Conservation (phyloP, 2,797 vertebrate genomes). For the Falco rusticolus region DNA sequence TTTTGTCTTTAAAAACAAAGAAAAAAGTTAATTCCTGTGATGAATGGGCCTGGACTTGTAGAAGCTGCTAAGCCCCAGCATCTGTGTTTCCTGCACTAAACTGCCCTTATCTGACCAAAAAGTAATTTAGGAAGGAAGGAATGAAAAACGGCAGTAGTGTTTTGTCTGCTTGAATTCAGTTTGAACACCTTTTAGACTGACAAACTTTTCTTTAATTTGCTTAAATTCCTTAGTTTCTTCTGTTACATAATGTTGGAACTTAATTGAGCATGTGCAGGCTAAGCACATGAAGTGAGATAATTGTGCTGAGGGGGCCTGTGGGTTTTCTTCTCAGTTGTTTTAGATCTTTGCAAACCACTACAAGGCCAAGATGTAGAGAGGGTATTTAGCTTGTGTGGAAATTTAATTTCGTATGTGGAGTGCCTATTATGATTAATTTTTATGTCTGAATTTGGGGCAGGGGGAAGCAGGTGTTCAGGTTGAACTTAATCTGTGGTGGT, state of each 20-base stretch:
- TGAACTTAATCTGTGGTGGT: neutral
- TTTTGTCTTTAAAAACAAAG: neutral
- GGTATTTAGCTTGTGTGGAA: neutral
- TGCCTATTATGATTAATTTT: neutral
- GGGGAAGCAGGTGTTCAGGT: neutral
- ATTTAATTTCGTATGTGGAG: accelerated
- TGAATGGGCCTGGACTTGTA: neutral
- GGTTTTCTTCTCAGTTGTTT: neutral
- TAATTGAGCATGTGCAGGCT: neutral
- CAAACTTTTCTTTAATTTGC: neutral
- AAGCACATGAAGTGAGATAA: neutral
- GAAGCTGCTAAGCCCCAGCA: neutral
- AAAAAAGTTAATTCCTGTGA: neutral
- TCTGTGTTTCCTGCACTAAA: neutral
- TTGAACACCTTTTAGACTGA: neutral
- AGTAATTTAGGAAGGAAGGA: neutral
- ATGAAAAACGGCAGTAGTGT: neutral
- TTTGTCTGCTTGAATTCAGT: neutral
- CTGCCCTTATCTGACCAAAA: neutral
- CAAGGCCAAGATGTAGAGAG: neutral
- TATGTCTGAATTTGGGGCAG: neutral
- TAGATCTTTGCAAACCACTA: neutral
- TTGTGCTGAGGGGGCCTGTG: neutral
- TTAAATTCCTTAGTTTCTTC: neutral
- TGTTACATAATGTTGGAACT: neutral